A percentile compares a stretch with the other conserved stretches of the same genome.
These are phyloP conservation scores for Ephialtes manifestator DNA, from an alignment of 2,888 invertebrate species.

Conservation along the genomic window DNA sequence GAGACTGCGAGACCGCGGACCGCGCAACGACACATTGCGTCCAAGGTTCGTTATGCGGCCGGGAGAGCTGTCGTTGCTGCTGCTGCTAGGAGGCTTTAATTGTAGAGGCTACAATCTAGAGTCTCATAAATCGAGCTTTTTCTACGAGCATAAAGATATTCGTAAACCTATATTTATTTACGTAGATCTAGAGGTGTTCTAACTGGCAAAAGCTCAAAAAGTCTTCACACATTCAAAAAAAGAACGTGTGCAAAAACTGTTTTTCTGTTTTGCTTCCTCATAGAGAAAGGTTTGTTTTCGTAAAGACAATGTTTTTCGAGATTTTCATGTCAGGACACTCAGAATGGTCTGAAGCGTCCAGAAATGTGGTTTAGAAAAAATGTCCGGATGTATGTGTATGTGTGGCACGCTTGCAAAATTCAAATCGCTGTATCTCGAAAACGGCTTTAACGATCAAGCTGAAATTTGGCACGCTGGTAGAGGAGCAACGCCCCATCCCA, in stretches of 20 bases:
- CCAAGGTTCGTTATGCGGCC: constrained; percentile 57
- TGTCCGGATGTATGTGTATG: no score
- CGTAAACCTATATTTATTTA: neutral
- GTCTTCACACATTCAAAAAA: neutral
- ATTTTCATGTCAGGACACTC: no score
- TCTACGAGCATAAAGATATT: constrained; percentile 15
- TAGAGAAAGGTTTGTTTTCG: no score
- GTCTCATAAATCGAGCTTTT: constrained; percentile 31
- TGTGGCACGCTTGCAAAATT: no score
- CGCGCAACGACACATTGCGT: constrained; percentile 8
- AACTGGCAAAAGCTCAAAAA: constrained; percentile 50
- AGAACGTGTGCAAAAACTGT: neutral
- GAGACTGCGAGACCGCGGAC: constrained; percentile 31
- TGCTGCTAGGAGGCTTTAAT: neutral
- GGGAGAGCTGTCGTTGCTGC: constrained; percentile 2
- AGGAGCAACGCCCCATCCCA: no score
- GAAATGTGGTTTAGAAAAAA: no score
- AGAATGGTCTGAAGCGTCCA: no score
- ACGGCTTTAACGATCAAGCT: no score
- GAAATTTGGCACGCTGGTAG: no score
- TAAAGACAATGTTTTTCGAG: no score
- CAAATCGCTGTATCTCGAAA: no score
- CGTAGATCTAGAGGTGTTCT: neutral
- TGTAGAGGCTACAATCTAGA: constrained; percentile 7
- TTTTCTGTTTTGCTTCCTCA: no score